These are phyloP conservation scores for Noctua pronuba DNA, from an alignment of 2,888 invertebrate genomes.

Conservation along the genomic window DNA sequence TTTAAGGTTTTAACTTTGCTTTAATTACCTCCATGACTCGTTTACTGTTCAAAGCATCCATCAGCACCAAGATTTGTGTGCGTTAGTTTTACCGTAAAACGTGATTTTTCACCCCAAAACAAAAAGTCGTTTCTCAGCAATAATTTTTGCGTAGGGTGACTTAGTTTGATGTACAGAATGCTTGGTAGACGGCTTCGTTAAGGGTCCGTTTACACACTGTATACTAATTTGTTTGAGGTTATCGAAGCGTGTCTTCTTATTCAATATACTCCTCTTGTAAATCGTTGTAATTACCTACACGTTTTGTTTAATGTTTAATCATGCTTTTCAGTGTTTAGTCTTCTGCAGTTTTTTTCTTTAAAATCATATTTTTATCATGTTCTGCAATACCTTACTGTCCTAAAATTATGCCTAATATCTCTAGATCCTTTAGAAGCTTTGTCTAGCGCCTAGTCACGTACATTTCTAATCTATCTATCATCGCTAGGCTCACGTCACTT, in stretches of 20 bases:
- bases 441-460: constrained; percentile 5
- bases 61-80: too few relatives aligned
- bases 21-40: too few relatives aligned
- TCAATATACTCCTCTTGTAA: not conserved
- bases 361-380: not conserved
- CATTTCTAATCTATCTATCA: not conserved
- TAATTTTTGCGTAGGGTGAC: too few relatives aligned
- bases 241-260: not conserved
- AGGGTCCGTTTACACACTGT: too few relatives aligned
- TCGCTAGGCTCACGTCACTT: not conserved
- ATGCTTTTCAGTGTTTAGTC: not conserved
- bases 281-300: not conserved
- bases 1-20: too few relatives aligned
- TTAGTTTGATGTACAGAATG: too few relatives aligned
- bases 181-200: too few relatives aligned
- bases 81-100: too few relatives aligned
- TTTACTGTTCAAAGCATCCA: too few relatives aligned
- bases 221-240: not conserved
- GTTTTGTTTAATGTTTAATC: not conserved
- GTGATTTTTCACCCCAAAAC: too few relatives aligned
- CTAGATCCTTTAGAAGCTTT: not conserved
- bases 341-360: not conserved
- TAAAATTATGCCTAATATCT: not conserved
- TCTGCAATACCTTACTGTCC: not conserved
- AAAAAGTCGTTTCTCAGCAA: too few relatives aligned